A percentile compares a stretch with the other conserved stretches of the same genome.
These are phyloP conservation scores for Seira musarum DNA, from an alignment of 2,888 invertebrate genomes.

Conservation along the genomic window DNA sequence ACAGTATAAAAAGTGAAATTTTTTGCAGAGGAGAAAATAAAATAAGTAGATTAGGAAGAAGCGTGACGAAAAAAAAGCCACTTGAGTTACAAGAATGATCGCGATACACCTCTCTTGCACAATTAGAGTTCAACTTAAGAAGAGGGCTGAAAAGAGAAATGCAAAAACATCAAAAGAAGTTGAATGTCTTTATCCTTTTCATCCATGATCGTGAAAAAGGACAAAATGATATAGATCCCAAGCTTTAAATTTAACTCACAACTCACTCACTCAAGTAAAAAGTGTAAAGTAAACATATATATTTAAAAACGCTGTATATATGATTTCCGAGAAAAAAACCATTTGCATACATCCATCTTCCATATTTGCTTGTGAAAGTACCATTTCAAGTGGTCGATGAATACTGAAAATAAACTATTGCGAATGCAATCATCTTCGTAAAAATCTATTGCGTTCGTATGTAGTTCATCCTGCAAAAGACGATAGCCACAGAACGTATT, in stretches of 20 bases:
- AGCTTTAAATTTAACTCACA: background rate
- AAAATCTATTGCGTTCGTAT: too few species aligned
- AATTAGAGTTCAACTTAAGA: background rate
- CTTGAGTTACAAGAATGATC: background rate
- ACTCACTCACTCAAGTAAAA: background rate
- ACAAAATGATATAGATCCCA: slow-evolving; percentile 14
- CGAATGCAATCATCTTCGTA: too few species aligned
- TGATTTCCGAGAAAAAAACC: too few species aligned
- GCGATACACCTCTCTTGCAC: slow-evolving; percentile 20
- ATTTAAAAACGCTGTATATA: background rate
- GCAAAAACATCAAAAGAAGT: background rate
- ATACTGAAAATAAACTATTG: too few species aligned
- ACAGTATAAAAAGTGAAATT: too few species aligned
- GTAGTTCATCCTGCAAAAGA: too few species aligned
- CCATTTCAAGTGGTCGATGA: too few species aligned
- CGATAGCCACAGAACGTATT: too few species aligned
- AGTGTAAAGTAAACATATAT: background rate
- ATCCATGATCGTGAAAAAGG: slow-evolving; percentile 9
- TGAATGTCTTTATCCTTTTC: background rate
- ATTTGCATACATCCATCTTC: too few species aligned
- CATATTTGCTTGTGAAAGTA: too few species aligned
- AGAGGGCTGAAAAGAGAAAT: background rate
- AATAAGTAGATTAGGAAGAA: slow-evolving; percentile 29
- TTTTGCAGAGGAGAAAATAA: slow-evolving; percentile 2
- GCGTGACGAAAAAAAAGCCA: slow-evolving; percentile 39